Conservation (phyloP, 2,113 vertebrate genomes). For the Sialia sialis region DNA sequence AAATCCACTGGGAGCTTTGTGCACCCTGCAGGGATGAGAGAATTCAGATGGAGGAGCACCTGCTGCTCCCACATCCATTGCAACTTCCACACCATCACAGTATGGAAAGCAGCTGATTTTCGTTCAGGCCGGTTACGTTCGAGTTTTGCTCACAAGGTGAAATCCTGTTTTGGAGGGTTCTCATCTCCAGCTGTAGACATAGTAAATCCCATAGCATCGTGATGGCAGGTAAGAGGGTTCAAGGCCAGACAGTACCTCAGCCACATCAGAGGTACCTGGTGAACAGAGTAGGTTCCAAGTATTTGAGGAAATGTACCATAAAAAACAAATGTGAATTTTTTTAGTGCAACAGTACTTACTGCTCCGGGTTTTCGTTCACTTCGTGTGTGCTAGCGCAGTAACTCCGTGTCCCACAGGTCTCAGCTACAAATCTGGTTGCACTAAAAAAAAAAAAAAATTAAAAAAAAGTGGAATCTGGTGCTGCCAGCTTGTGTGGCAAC, state of each 20-base stretch:
- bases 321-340: constrained; percentile 2
- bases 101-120: constrained; percentile 1
- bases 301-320: constrained; percentile 11
- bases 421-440: constrained; percentile 21
- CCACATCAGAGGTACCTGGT: background rate
- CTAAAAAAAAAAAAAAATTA: background rate
- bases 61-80: background rate
- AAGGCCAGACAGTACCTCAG: background rate
- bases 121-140: background rate
- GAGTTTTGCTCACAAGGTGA: background rate
- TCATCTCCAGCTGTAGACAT: background rate
- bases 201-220: constrained; percentile 33
- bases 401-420: constrained; percentile 49
- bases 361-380: constrained; percentile 48
- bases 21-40: constrained; percentile 42
- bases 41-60: background rate
- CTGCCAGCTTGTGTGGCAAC: constrained; percentile 51
- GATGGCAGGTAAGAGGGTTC: constrained; percentile 39
- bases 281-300: background rate
- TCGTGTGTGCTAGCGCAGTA: constrained; percentile 30
- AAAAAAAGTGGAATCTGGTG: background rate
- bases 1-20: constrained; percentile 30
- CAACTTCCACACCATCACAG: constrained; percentile 20
- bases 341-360: constrained; percentile 36
- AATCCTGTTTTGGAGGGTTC: constrained; percentile 23